phyloP scores from a whole-genome alignment of 2,113 vertebrate genomes.

The Festucalex cinctus region DNA sequence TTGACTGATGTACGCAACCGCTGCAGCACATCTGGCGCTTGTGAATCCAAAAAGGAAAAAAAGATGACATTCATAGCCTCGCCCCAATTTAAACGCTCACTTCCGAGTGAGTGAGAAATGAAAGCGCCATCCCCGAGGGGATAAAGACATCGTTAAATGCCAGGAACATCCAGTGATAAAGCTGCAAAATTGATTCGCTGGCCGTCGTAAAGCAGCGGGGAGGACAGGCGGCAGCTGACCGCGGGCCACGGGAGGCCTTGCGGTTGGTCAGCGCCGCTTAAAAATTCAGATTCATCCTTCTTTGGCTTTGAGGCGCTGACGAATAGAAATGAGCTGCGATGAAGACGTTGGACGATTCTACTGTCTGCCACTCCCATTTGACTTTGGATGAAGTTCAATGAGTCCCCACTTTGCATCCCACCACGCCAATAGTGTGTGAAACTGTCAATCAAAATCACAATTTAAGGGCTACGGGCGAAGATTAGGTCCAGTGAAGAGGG shows the following conservation, averaged over 20 bases:
- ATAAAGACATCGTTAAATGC: constrained; percentile 55
- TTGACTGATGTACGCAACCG: constrained; percentile 39
- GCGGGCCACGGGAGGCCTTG: constrained; percentile 24
- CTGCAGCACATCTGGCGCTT: constrained; percentile 37
- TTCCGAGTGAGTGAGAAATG: constrained; percentile 31
- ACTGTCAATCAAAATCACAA: too few relatives aligned
- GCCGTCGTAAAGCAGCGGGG: constrained; percentile 47
- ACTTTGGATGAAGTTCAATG: background rate
- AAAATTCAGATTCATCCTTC: constrained; percentile 35
- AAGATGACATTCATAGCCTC: constrained; percentile 48
- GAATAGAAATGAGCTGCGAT: background rate
- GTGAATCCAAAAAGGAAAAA: constrained; percentile 26
- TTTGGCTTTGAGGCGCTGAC: constrained; percentile 12
- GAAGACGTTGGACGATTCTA: background rate
- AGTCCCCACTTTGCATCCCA: too few relatives aligned
- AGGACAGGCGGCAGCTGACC: constrained; percentile 50
- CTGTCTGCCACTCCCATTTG: background rate
- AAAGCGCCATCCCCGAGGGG: constrained; percentile 27
- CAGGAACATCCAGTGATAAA: constrained; percentile 50
- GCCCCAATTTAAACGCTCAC: constrained; percentile 51
- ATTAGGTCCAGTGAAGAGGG: too few relatives aligned
- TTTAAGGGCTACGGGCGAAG: too few relatives aligned
- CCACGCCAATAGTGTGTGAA: too few relatives aligned
- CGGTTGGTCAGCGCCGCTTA: constrained; percentile 43
- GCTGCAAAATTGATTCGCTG: constrained; percentile 35